Conservation (phyloP, 2,797 vertebrate genomes). For the Pogoniulus pusillus region DNA sequence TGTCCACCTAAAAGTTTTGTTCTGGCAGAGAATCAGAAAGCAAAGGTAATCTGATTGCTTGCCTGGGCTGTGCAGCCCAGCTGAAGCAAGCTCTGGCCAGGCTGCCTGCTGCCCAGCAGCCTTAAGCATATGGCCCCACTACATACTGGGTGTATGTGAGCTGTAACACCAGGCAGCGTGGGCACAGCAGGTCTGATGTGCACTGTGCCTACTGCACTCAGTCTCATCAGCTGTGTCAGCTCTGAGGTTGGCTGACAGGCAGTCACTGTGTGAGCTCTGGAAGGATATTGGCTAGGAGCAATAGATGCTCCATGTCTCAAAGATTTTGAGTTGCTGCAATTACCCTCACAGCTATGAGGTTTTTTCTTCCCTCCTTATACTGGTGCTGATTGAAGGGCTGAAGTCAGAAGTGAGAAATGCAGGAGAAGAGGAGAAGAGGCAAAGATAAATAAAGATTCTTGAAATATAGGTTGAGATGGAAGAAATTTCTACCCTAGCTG, state of each 20-base stretch:
- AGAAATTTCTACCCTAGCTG: neutral
- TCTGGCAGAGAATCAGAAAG: neutral
- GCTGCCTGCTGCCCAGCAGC: neutral
- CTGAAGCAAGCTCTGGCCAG: neutral
- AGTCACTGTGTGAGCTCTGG: neutral
- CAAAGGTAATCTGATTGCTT: neutral
- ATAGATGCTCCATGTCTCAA: neutral
- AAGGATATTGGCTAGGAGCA: neutral
- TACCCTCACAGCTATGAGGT: neutral
- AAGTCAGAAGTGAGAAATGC: neutral
- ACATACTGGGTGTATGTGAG: neutral
- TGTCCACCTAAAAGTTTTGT: neutral
- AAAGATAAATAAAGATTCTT: neutral
- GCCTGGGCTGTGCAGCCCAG: neutral
- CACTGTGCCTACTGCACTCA: accelerated
- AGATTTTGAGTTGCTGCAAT: neutral
- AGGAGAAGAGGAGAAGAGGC: neutral
- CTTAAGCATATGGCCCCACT: neutral
- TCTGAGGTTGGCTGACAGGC: neutral
- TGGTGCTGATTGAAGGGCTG: neutral
- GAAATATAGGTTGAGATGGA: neutral
- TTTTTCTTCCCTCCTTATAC: neutral
- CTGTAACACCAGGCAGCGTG: neutral
- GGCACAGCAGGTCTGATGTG: neutral
- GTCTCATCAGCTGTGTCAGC: neutral